Conservation (phyloP, 2,888 invertebrate species). For the Aphelenchoides bicaudatus region DNA sequence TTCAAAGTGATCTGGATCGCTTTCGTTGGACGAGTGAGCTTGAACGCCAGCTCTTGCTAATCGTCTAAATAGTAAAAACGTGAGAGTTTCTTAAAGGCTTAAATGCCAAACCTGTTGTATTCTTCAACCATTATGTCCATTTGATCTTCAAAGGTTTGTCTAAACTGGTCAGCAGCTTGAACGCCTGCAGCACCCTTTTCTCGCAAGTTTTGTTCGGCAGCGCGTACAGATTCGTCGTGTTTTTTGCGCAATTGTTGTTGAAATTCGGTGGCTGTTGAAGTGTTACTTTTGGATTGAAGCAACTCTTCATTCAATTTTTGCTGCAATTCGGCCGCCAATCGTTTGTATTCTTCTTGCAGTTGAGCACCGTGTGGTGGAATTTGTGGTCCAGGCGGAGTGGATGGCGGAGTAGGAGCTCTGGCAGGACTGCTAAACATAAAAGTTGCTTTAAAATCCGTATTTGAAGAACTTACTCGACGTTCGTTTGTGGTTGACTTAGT, state of each 20-base stretch:
- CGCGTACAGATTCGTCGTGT: conserved; percentile 23
- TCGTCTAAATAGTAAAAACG: not conserved
- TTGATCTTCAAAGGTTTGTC: conserved; percentile 24
- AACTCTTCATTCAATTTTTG: conserved; percentile 32
- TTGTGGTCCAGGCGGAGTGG: conserved; percentile 28
- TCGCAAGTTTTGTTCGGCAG: conserved; percentile 22
- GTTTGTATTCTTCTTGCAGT: conserved; percentile 33
- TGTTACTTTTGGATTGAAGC: conserved; percentile 24
- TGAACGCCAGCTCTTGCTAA: not conserved
- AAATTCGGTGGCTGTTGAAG: conserved; percentile 28
- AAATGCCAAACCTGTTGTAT: conserved; percentile 1
- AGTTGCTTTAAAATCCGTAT: not conserved
- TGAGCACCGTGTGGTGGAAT: conserved; percentile 19
- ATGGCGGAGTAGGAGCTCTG: conserved; percentile 23
- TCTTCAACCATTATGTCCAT: conserved; percentile 28
- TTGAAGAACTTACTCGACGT: conserved; percentile 1
- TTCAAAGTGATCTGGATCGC: conserved; percentile 6
- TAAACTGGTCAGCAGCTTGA: conserved; percentile 28
- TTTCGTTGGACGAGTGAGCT: conserved; percentile 11
- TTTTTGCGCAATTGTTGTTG: conserved; percentile 24
- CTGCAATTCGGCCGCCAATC: conserved; percentile 34
- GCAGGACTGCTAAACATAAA: conserved; percentile 3
- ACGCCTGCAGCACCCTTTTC: conserved; percentile 7
- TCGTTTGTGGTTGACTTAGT: not conserved
- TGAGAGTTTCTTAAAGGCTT: not conserved